Evolutionary conservation across 2,888 invertebrate species (phyloP).

Genomic region (Monoplex corrugatus): DNA sequence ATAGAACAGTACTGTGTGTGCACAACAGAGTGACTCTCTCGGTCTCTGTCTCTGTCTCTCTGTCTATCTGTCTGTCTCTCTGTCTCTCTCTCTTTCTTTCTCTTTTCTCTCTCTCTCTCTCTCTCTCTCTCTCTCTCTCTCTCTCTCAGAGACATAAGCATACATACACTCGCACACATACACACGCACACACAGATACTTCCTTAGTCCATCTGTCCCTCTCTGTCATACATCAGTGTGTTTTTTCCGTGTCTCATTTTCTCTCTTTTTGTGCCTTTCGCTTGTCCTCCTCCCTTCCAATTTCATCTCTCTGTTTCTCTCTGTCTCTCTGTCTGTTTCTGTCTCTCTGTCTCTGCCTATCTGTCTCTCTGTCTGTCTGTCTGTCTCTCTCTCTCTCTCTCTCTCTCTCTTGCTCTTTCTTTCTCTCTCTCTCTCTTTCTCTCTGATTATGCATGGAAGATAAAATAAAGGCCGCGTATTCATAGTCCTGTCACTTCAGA

Average conservation of each 20-base stretch:
- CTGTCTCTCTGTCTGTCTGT: not conserved
- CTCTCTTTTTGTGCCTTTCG: not conserved
- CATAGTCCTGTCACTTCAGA: not conserved
- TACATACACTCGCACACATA: too few species aligned
- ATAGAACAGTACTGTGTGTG: too few species aligned
- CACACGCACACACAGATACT: too few species aligned
- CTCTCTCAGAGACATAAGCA: too few species aligned
- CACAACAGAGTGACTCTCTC: too few species aligned
- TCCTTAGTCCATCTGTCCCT: not conserved
- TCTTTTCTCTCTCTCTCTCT: too few species aligned
- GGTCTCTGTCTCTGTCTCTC: too few species aligned
- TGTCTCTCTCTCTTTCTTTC: not conserved
- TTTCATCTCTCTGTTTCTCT: not conserved
- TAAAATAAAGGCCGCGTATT: not conserved
- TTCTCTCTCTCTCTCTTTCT: conserved; percentile 14
- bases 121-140: not conserved
- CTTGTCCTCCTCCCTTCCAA: not conserved
- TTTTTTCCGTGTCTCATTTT: not conserved
- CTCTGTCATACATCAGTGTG: too few species aligned
- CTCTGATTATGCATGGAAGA: too few species aligned
- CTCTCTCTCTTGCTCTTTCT: not conserved
- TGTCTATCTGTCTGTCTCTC: not conserved
- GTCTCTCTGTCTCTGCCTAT: not conserved
- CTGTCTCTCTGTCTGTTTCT: not conserved
- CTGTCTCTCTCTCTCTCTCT: not conserved